These are phyloP conservation scores for Callospermophilus lateralis DNA, from an alignment of 2,113 vertebrate species.

Conservation along the genomic window DNA sequence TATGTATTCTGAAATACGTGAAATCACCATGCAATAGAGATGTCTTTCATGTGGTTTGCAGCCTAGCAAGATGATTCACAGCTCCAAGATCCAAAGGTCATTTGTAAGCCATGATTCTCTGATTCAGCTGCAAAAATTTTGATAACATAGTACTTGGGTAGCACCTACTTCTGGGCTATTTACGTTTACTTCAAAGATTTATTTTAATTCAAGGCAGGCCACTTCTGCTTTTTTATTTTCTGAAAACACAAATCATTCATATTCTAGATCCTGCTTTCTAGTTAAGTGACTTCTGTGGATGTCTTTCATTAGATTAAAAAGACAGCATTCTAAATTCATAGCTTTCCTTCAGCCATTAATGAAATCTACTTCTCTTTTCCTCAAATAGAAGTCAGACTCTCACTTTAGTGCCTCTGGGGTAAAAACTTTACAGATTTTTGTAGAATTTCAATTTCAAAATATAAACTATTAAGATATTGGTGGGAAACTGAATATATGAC, in stretches of 20 bases:
- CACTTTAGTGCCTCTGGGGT: background rate
- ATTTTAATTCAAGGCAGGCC: background rate
- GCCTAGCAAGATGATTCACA: constrained; percentile 77
- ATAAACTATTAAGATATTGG: no score
- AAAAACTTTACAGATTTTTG: background rate
- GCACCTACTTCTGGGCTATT: constrained; percentile 49
- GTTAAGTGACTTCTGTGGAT: background rate
- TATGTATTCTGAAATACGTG: constrained; percentile 62
- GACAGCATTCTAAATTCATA: background rate
- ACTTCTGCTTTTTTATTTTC: background rate
- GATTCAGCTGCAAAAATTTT: constrained; percentile 23
- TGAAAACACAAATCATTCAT: background rate
- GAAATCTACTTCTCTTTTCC: background rate
- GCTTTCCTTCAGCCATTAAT: background rate
- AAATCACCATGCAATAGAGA: constrained; percentile 58
- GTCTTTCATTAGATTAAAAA: background rate
- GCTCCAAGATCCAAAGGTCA: constrained; percentile 79
- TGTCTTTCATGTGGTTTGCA: constrained; percentile 31
- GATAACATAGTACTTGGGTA: constrained; percentile 68
- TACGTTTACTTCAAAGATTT: constrained; percentile 36
- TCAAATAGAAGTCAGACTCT: background rate
- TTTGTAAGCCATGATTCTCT: background rate
- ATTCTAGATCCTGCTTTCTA: background rate
- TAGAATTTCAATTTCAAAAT: background rate
- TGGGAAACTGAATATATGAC: background rate